Conservation (phyloP, 1,140 invertebrate species). For the Aphaenogaster floridana region DNA sequence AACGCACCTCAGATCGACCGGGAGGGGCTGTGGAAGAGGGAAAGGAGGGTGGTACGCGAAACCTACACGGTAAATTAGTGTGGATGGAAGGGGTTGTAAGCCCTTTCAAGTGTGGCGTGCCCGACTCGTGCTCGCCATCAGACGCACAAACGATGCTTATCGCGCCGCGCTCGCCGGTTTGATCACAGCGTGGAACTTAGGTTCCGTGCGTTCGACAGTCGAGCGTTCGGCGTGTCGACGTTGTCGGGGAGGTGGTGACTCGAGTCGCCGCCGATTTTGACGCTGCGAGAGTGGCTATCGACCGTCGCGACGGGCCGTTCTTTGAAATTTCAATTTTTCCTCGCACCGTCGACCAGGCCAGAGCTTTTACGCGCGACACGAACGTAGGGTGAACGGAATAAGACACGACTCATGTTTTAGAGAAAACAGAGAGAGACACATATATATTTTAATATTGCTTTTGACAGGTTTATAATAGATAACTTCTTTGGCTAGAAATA, state of each 20-base stretch:
- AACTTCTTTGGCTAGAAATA: neutral
- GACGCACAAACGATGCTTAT: conserved; percentile 79
- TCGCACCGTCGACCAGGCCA: neutral
- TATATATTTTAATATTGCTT: conserved; percentile 14
- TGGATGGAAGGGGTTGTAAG: conserved; percentile 48
- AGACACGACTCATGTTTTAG: neutral
- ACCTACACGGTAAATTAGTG: conserved; percentile 78
- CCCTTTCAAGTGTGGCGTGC: conserved; percentile 73
- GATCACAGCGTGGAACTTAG: conserved; percentile 63
- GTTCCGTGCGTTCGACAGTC: conserved; percentile 58
- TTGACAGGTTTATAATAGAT: neutral
- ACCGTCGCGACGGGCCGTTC: neutral
- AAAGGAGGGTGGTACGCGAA: conserved; percentile 52
- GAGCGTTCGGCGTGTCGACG: neutral
- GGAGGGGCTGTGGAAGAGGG: neutral
- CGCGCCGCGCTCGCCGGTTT: conserved; percentile 70
- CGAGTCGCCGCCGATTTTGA: conserved; percentile 37
- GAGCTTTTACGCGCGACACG: conserved; percentile 9
- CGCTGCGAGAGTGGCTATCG: conserved; percentile 25
- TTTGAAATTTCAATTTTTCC: conserved; percentile 57
- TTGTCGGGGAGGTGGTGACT: conserved; percentile 1
- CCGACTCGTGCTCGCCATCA: conserved; percentile 69
- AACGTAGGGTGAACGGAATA: neutral
- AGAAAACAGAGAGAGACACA: neutral
- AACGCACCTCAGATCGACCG: conserved; percentile 40